These are phyloP conservation scores for Mechanitis mazaeus DNA, from an alignment of 2,888 invertebrate species.

Conservation along the genomic window DNA sequence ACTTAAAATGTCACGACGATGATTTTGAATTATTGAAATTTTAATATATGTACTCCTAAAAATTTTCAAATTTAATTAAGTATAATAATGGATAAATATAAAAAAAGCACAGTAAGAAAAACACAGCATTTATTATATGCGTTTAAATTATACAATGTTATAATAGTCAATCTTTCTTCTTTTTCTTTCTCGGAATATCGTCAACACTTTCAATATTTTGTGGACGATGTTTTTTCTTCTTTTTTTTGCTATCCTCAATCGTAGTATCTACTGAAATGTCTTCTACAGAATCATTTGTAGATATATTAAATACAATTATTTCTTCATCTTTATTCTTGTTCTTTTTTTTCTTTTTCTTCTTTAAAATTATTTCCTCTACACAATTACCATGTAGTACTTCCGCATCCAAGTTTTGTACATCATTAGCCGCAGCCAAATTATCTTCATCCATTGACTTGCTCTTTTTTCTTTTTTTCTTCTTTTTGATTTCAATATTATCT, in stretches of 20 bases:
- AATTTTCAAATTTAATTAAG: too few species aligned
- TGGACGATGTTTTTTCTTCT: conserved; percentile 24
- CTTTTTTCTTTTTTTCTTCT: conserved; percentile 34
- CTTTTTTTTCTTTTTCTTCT: conserved; percentile 19
- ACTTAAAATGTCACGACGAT: too few species aligned
- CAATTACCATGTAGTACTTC: background rate
- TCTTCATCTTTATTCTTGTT: conserved; percentile 18
- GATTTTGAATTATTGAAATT: too few species aligned
- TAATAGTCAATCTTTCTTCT: conserved; percentile 12
- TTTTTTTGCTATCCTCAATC: conserved; percentile 18
- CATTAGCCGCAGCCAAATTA: background rate
- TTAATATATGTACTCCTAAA: too few species aligned
- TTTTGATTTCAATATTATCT: conserved; percentile 27
- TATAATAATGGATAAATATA: too few species aligned
- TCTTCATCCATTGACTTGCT: background rate
- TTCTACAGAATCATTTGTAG: too few species aligned
- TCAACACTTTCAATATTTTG: conserved; percentile 14
- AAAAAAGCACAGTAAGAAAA: too few species aligned
- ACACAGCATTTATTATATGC: too few species aligned
- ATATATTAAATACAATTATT: background rate
- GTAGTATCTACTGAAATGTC: background rate
- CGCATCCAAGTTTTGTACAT: too few species aligned
- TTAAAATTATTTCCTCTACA: background rate
- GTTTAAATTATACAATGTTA: too few species aligned
- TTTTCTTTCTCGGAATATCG: conserved; percentile 37